Base-by-base conservation (phyloP, 1,140 invertebrate genomes). In the Sinella curviseta region DNA sequence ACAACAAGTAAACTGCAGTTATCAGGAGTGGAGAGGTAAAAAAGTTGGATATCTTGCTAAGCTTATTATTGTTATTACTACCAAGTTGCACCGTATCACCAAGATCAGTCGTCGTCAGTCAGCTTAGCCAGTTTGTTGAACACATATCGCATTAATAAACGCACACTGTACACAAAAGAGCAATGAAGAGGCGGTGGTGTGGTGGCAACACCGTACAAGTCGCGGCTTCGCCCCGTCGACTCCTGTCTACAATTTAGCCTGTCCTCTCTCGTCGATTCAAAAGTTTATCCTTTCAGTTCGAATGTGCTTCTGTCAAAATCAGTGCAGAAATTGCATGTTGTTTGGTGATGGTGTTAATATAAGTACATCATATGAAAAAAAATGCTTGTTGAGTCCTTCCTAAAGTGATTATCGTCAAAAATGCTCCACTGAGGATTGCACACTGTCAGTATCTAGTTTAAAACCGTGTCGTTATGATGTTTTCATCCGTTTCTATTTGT, bases 1-100 rank as follows among this genome's bases (percentile, higher is more conserved):
- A 65, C 57, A 65, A 65, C 39, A 60, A 60, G 31, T 31, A 70
- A 70, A 70, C 26, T 70, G 65, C 65, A 70, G 65, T 70, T 70
- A 70, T 70, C 31, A 33, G 16, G 16, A 65, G 65, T 70, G 24
- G 24, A 26, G 24, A 60, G 14, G 24, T 16, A 60, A 60, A 26
- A 33, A 70, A 33, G 28, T 33, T 70, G 12, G 2, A 30, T 8
- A 4, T n/a, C 24, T 4, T 65, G 26, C 24, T 4, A 65, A 65
- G 26, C 16, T 65, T 65, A 12, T 8, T n/a, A 65, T 65, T 65
- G 24, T 48, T 48, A 48, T 48, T 12, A n/a, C n/a, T n/a, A n/a
- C 8, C 26, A 33, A 31, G 28, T 8, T 31, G 30, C 26, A 31
- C 65, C 65, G 24, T 70, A 70, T 70, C 65, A 70, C 65, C 39